These are phyloP conservation scores for Heliconius ismenius DNA, from an alignment of 2,888 invertebrate species.

Conservation along the genomic window DNA sequence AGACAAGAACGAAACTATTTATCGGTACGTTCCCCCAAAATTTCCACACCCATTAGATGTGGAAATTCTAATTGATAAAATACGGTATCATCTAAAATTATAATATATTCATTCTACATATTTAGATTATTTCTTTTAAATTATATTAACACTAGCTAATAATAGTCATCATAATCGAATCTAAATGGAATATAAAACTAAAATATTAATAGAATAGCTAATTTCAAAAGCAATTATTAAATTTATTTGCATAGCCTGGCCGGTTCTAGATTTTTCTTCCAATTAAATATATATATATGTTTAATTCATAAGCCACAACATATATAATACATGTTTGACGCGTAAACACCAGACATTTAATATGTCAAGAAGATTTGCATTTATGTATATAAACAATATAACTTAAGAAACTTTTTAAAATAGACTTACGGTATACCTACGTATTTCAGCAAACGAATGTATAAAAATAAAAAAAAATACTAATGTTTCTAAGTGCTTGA, in stretches of 20 bases:
- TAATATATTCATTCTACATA: not conserved
- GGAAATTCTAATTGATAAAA: not conserved
- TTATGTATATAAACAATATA: not conserved
- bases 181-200: not conserved
- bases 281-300: slow-evolving; percentile 1
- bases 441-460: not conserved
- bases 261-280: slow-evolving; percentile 2
- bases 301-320: not conserved
- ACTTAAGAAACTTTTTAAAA: not conserved
- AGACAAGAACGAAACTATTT: not conserved
- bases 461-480: too few species aligned
- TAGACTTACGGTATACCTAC: not conserved
- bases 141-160: not conserved
- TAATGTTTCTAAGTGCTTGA: too few species aligned
- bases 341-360: not conserved
- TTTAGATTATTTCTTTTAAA: not conserved
- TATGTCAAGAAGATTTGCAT: not conserved
- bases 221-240: slow-evolving; percentile 5
- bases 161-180: not conserved
- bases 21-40: not conserved
- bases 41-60: not conserved
- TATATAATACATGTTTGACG: not conserved
- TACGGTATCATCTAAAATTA: not conserved
- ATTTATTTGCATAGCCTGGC: not conserved
- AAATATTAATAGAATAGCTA: slow-evolving; percentile 4